Conservation (phyloP, 2,113 vertebrate species). For the Puffinus mauretanicus region DNA sequence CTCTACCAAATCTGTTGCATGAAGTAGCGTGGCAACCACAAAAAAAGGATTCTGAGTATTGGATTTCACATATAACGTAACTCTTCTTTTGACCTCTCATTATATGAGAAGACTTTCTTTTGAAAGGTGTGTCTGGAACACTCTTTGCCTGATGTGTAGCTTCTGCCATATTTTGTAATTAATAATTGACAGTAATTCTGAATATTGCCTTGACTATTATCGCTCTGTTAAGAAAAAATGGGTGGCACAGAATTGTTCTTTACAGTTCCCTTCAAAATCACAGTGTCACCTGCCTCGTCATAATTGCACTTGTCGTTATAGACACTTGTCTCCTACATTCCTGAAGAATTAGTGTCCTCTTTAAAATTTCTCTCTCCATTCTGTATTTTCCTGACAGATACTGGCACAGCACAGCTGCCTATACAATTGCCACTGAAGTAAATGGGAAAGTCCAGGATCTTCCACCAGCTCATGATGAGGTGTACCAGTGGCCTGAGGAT, state of each 20-base stretch:
- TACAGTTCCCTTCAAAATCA: background rate
- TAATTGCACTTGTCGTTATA: background rate
- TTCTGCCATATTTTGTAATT: background rate
- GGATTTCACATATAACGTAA: background rate
- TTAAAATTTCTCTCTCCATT: background rate
- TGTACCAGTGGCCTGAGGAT: slow-evolving; percentile 89
- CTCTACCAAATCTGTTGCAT: background rate
- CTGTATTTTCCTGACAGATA: slow-evolving; percentile 72
- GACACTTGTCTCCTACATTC: background rate
- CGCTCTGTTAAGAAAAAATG: background rate
- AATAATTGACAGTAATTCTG: background rate
- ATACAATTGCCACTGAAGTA: slow-evolving; percentile 88
- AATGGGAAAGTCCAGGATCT: slow-evolving; percentile 78
- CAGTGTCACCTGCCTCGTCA: background rate
- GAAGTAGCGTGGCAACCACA: background rate
- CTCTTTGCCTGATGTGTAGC: background rate
- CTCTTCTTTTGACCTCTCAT: background rate
- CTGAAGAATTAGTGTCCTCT: background rate
- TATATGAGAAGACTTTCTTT: background rate
- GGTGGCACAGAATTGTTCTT: background rate
- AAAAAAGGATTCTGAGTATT: background rate
- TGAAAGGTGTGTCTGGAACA: background rate
- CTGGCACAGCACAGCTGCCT: slow-evolving; percentile 95
- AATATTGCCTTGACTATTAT: background rate
- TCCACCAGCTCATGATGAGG: slow-evolving; percentile 76